Conservation (phyloP, 1,140 invertebrate genomes). For the Ericerus pela region DNA sequence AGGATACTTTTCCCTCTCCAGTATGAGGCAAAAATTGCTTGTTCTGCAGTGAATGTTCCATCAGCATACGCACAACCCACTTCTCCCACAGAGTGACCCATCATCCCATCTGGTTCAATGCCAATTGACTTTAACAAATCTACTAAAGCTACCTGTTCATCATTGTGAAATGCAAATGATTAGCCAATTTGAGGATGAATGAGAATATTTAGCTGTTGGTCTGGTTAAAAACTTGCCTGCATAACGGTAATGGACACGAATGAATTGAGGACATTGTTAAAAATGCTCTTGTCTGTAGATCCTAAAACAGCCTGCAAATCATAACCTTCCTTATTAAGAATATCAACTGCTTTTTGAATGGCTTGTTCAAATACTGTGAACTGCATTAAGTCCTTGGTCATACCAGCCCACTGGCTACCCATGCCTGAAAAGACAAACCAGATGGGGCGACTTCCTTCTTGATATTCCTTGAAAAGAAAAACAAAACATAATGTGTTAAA, state of each 20-base stretch:
- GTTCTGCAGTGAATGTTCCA: conserved; percentile 78
- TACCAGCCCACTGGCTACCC: conserved; percentile 75
- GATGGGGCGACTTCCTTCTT: conserved; percentile 48
- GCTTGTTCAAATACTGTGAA: conserved; percentile 56
- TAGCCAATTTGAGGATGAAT: background rate
- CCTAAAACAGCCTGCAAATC: conserved; percentile 68
- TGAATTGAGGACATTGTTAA: conserved; percentile 68
- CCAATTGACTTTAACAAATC: conserved; percentile 61
- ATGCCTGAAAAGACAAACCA: conserved; percentile 85
- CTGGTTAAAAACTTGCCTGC: conserved; percentile 44
- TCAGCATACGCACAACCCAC: conserved; percentile 93
- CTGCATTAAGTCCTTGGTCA: conserved; percentile 53
- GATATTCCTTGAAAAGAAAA: conserved; percentile 55
- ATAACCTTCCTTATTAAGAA: conserved; percentile 57
- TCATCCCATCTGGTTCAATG: conserved; percentile 76
- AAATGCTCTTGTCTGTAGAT: conserved; percentile 53
- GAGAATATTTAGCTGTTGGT: background rate
- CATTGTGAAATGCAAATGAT: background rate
- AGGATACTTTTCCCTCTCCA: conserved; percentile 78
- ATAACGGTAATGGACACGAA: conserved; percentile 89
- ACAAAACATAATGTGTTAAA: no score
- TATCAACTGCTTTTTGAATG: conserved; percentile 54
- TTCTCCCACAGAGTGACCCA: conserved; percentile 92
- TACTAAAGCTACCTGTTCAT: conserved; percentile 57
- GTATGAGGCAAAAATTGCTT: conserved; percentile 81